These are phyloP conservation scores for Argyra leucocephala DNA, from an alignment of 2,888 invertebrate genomes.

Conservation along the genomic window DNA sequence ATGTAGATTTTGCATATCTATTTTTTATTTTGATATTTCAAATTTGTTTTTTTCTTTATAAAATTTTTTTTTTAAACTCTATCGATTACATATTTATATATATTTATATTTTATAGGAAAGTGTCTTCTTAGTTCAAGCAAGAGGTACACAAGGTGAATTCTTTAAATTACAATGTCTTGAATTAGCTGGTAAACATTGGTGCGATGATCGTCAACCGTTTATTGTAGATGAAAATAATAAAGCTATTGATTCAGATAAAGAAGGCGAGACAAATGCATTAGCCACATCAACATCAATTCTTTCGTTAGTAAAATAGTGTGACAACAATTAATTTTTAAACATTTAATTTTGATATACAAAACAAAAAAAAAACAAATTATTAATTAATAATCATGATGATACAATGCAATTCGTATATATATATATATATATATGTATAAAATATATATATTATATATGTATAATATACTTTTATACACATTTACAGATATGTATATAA, in stretches of 20 bases:
- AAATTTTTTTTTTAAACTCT: too few species aligned
- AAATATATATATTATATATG: too few species aligned
- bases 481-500: too few species aligned
- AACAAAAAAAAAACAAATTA: too few species aligned
- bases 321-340: background rate
- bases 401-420: too few species aligned
- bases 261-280: conserved; percentile 15
- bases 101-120: conserved; percentile 49
- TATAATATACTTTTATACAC: too few species aligned
- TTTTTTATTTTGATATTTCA: too few species aligned
- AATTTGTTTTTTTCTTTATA: too few species aligned
- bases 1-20: background rate
- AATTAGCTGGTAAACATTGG: conserved; percentile 29
- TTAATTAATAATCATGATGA: too few species aligned
- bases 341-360: too few species aligned
- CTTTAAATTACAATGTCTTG: conserved; percentile 38
- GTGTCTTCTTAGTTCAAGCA: conserved; percentile 71
- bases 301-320: conserved; percentile 14
- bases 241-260: conserved; percentile 15
- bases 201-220: conserved; percentile 16
- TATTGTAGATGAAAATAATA: conserved; percentile 13
- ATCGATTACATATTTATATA: too few species aligned
- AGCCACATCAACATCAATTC: conserved; percentile 21
- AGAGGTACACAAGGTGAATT: conserved; percentile 56
- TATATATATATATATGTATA: too few species aligned